Conservation (phyloP, 2,113 vertebrate species). For the Vimba vimba region DNA sequence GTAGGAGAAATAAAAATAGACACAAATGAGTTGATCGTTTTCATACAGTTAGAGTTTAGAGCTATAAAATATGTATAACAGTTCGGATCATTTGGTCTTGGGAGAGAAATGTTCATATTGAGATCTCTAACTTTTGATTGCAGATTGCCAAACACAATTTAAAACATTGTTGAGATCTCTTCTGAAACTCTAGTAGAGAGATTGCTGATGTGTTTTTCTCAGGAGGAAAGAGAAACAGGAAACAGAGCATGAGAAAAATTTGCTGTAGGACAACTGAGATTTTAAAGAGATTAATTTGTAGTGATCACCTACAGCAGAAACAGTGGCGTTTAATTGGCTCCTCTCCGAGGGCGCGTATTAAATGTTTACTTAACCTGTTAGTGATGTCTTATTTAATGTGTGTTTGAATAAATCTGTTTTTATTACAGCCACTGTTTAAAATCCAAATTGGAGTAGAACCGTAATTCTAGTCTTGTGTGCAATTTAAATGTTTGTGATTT, state of each 20-base stretch:
- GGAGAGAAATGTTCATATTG: not conserved
- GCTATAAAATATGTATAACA: not conserved
- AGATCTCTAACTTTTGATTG: not conserved
- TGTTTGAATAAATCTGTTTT: not conserved
- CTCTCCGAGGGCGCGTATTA: not conserved
- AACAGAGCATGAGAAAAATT: not conserved
- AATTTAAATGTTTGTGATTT: not conserved
- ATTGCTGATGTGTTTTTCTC: not conserved
- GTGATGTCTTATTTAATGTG: not conserved
- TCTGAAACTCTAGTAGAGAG: not conserved
- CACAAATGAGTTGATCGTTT: not conserved
- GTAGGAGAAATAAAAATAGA: not conserved
- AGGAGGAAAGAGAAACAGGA: not conserved
- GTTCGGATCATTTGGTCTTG: not conserved
- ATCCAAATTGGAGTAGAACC: not conserved
- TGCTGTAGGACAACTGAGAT: not conserved
- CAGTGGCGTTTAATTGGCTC: not conserved
- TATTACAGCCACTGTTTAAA: too few species aligned
- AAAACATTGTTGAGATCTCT: not conserved
- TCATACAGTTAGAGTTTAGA: not conserved
- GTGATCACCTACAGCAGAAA: not conserved
- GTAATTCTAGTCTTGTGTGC: too few species aligned
- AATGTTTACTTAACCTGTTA: not conserved
- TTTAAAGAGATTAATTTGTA: not conserved
- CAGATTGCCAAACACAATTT: not conserved